A percentile compares a stretch with the other conserved stretches of the same genome.
Evolutionary conservation across 2,888 invertebrate species (phyloP).

Genomic region (Mylabris sibirica): DNA sequence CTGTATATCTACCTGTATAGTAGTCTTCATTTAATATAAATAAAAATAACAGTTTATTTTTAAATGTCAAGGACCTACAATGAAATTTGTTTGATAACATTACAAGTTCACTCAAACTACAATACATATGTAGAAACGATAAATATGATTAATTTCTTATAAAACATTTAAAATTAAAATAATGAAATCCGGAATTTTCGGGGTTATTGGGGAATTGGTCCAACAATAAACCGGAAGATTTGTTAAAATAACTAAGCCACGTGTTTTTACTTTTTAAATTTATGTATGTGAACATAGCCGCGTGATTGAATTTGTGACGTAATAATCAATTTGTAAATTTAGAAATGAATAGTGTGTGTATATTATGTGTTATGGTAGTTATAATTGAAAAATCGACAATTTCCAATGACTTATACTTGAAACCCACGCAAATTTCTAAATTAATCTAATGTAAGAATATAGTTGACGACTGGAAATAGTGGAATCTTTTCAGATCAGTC

Average conservation of each 20-base stretch:
- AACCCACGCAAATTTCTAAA: background rate
- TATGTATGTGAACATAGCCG: background rate
- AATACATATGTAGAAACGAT: background rate
- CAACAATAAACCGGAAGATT: slow-evolving; percentile 2
- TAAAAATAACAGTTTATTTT: slow-evolving; percentile 12
- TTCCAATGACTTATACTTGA: slow-evolving; percentile 2
- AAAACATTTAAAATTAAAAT: too few relatives aligned
- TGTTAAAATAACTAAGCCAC: background rate
- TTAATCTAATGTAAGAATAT: background rate
- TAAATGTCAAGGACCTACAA: slow-evolving; percentile 17
- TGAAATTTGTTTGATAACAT: slow-evolving; percentile 17
- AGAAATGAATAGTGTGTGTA: background rate
- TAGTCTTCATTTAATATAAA: slow-evolving; percentile 4
- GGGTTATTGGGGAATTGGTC: background rate
- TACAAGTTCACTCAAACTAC: background rate
- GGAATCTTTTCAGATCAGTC: too few relatives aligned
- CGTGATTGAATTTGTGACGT: slow-evolving; percentile 1
- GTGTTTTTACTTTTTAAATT: background rate
- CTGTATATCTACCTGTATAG: too few relatives aligned
- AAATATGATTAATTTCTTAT: background rate
- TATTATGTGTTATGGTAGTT: background rate
- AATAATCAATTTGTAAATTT: background rate
- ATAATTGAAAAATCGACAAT: slow-evolving; percentile 2
- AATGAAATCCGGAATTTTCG: too few relatives aligned
- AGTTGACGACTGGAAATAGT: too few relatives aligned